Conservation (phyloP, 2,113 vertebrate genomes). For the Aphyosemion australe region DNA sequence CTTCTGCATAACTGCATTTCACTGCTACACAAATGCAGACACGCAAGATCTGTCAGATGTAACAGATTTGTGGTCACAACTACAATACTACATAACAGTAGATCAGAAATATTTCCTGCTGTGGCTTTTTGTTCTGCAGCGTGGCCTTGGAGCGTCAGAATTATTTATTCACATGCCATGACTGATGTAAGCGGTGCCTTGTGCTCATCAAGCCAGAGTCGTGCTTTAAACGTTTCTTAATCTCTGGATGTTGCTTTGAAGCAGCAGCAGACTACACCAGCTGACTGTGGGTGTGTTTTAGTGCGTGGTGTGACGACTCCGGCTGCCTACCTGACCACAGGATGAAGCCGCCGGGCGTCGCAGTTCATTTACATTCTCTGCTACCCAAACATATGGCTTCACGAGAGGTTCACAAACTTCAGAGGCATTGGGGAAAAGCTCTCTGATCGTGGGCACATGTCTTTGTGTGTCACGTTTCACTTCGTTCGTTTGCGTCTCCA, state of each 20-base stretch:
- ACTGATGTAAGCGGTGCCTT: slow-evolving; percentile 11
- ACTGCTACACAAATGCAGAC: background rate
- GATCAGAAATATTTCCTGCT: background rate
- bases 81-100: background rate
- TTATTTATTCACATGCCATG: background rate
- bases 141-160: background rate
- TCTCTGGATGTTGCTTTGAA: slow-evolving; percentile 43
- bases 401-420: slow-evolving; percentile 14
- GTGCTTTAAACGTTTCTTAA: slow-evolving; percentile 43
- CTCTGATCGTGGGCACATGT: slow-evolving; percentile 28
- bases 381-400: slow-evolving; percentile 31
- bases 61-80: slow-evolving; percentile 10
- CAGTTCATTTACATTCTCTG: slow-evolving; percentile 49
- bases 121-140: background rate
- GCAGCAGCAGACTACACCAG: slow-evolving; percentile 12
- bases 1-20: background rate
- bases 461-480: slow-evolving; percentile 42
- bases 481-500: slow-evolving; percentile 45
- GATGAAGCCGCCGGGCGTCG: slow-evolving; percentile 38
- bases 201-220: slow-evolving; percentile 2
- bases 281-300: slow-evolving; percentile 27
- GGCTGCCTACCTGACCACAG: slow-evolving; percentile 41
- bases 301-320: slow-evolving; percentile 20
- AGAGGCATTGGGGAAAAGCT: slow-evolving; percentile 44
- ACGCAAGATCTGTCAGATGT: background rate